phyloP scores from a whole-genome alignment of 2,888 invertebrate genomes.

The Spisula solida region DNA sequence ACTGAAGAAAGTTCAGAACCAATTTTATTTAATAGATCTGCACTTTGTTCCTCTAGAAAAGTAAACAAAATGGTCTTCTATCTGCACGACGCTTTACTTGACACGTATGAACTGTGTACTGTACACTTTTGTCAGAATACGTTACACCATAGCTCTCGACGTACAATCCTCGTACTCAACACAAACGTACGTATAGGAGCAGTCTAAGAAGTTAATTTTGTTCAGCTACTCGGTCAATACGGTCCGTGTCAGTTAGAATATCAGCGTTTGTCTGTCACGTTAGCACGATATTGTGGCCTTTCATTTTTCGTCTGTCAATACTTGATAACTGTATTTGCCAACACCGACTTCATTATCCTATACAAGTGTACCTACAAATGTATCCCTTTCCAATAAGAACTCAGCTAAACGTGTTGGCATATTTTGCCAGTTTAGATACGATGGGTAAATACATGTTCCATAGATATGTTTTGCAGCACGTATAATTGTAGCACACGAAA shows the following conservation, averaged over 20 bases:
- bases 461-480: too few relatives aligned
- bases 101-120: not conserved
- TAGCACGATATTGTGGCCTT: not conserved
- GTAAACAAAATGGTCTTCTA: not conserved
- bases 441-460: too few relatives aligned
- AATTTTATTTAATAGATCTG: not conserved
- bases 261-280: not conserved
- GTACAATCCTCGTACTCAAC: not conserved
- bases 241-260: not conserved
- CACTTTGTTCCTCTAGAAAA: not conserved
- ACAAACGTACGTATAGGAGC: not conserved
- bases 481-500: too few relatives aligned
- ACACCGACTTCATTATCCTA: too few relatives aligned
- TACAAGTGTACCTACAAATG: too few relatives aligned
- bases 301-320: not conserved
- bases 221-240: not conserved
- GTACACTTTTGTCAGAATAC: not conserved
- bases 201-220: conserved; percentile 4
- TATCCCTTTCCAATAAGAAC: too few relatives aligned
- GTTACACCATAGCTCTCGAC: not conserved
- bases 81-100: not conserved
- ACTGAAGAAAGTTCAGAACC: not conserved
- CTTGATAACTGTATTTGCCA: not conserved
- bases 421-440: too few relatives aligned
- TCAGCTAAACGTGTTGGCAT: too few relatives aligned